Base-by-base conservation (phyloP, 2,113 vertebrate species). In the Andinoacara biseriatus region DNA sequence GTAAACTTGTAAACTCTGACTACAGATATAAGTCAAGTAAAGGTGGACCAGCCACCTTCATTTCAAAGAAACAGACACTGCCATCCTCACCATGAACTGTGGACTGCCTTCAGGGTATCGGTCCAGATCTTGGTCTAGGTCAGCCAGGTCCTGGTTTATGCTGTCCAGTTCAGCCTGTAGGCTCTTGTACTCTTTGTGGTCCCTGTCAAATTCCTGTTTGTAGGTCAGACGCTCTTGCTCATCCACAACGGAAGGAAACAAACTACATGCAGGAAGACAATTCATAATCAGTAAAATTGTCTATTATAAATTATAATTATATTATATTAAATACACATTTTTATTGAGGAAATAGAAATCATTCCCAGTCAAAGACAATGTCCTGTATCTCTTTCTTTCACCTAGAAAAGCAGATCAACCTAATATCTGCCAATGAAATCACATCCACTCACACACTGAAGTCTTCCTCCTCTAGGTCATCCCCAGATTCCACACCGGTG, bases 391-490 rank as follows among this genome's bases (percentile, higher is more conserved):
- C 24, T 18, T 7, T 18, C 24, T 52, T 72, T 72, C 43, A 52
- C 52, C 43, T 72, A 49, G 40, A 69, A 69, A 69, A 29, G 40
- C 9, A 69, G 22, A 69, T 46, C 49, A 40, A 46, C 7, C 22
- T 69, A 69, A 69, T 52, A 72, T 52, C 43, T 72, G 24, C 24
- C 5, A 72, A 31, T 31, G 17, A 46, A 31, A 52, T 52, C 17
- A n/a, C 15, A 52, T 52, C 43, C 7, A 89, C 94, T 95, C 78
- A 97, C 97, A 90, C 91, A 87, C 94, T 90, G 88, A 96, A 96
- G 78, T 97, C 95, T 3, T 95, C 94, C 15, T 98, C 96, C 8
- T 97, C 95, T 88, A 97, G 90, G 59, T 97, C 97, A 10, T 98
- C 97, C 3, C 95, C 96, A 22, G 97, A 98, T 67, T 98, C 97